Evolutionary conservation across 92 coral and sea anemone species (phyloP).

Genomic region (Epizoanthus illoricatus): DNA sequence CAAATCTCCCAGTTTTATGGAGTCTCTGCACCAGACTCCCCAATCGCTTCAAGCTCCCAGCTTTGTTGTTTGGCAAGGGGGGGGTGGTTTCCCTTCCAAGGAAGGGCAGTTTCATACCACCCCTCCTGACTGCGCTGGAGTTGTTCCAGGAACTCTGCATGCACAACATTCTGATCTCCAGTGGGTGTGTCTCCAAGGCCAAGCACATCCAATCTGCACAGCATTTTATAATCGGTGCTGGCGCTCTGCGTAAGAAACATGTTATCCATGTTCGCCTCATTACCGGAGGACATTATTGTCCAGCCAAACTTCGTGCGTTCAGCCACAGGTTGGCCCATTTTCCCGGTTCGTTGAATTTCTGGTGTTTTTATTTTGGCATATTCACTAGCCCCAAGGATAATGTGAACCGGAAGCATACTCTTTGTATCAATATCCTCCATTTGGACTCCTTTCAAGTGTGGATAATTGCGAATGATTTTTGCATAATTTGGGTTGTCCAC

Average conservation of each 20-base stretch:
- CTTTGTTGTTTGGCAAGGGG: slow-evolving; percentile 54
- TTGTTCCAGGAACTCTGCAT: slow-evolving; percentile 63
- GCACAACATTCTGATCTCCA: slow-evolving; percentile 58
- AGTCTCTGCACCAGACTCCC: slow-evolving; percentile 49
- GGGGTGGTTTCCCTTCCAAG: slow-evolving; percentile 63
- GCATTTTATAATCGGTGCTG: slow-evolving; percentile 54
- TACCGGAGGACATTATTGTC: slow-evolving; percentile 67
- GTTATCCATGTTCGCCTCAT: slow-evolving; percentile 52
- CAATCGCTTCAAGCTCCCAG: slow-evolving; percentile 48
- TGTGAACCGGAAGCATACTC: slow-evolving; percentile 54
- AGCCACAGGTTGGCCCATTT: slow-evolving; percentile 53
- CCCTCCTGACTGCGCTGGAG: slow-evolving; percentile 61
- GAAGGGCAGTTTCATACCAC: slow-evolving; percentile 62
- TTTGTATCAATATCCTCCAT: slow-evolving; percentile 58
- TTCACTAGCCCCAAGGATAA: slow-evolving; percentile 61
- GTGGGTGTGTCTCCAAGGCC: slow-evolving; percentile 55
- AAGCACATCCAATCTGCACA: slow-evolving; percentile 60
- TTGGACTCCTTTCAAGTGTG: slow-evolving; percentile 49
- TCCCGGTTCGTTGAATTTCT: slow-evolving; percentile 53
- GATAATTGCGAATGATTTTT: slow-evolving; percentile 47
- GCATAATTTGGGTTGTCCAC: slow-evolving; percentile 50
- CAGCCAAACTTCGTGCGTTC: slow-evolving; percentile 59
- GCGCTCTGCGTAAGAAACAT: slow-evolving; percentile 55
- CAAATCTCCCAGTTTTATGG: slow-evolving; percentile 46
- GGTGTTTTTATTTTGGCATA: slow-evolving; percentile 58